A percentile compares a stretch with the other conserved stretches of the same genome.
These are phyloP conservation scores for Paramormyrops hopkinsi DNA, from an alignment of 2,797 vertebrate genomes.

Conservation along the genomic window DNA sequence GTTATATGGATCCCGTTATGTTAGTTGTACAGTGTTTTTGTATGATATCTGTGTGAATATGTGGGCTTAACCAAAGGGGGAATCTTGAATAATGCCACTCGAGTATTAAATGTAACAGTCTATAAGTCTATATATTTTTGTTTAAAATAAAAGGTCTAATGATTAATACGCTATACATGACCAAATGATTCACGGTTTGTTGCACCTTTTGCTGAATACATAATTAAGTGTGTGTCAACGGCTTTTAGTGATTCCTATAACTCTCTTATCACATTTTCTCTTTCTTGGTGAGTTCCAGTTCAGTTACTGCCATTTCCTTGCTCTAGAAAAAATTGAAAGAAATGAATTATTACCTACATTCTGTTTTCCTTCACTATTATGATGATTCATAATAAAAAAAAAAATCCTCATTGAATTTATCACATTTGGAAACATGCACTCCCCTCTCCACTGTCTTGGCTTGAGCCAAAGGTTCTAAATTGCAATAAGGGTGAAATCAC, in stretches of 20 bases:
- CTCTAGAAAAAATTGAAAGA: neutral
- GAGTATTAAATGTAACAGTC: neutral
- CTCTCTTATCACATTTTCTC: neutral
- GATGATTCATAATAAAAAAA: neutral
- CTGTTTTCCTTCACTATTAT: neutral
- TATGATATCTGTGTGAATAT: neutral
- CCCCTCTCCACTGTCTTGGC: neutral
- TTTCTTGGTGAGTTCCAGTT: neutral
- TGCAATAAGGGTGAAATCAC: neutral
- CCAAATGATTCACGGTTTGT: neutral
- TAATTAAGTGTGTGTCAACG: neutral
- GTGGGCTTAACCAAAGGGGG: neutral
- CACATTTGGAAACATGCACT: neutral
- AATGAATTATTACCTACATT: neutral
- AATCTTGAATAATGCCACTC: slow-evolving; percentile 4
- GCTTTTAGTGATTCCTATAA: neutral
- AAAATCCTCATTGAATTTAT: neutral
- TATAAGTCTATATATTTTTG: slow-evolving; percentile 18
- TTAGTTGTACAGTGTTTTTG: neutral
- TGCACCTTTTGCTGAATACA: neutral
- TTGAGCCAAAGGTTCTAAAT: neutral
- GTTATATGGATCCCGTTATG: neutral
- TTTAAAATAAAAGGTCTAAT: neutral
- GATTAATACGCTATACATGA: neutral
- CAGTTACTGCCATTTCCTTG: neutral